A percentile compares a stretch with the other conserved stretches of the same genome.
These are phyloP conservation scores for Propithecus deckenii DNA, from an alignment of 2,797 vertebrate genomes.

Conservation along the genomic window DNA sequence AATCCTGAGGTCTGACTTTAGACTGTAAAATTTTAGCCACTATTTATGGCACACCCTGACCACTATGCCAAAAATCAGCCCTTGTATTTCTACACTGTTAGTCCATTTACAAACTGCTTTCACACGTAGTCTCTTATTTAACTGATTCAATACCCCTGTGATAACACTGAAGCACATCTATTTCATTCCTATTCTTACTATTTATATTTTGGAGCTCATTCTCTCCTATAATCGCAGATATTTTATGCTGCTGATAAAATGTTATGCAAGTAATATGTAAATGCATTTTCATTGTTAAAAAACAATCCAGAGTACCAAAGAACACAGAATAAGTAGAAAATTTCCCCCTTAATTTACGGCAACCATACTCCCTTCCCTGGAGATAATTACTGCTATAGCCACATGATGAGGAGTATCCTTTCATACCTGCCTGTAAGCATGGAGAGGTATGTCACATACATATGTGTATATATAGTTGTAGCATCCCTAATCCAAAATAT, in stretches of 20 bases:
- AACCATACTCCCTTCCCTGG: neutral
- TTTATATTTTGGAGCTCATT: neutral
- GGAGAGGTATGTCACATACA: neutral
- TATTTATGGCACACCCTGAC: neutral
- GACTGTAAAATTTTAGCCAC: neutral
- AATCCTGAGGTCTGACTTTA: neutral
- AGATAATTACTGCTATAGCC: neutral
- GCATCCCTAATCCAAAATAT: too few species aligned
- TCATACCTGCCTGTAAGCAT: neutral
- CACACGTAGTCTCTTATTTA: neutral
- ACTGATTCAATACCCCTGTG: neutral
- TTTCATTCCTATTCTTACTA: neutral
- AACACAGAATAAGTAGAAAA: neutral
- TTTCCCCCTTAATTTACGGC: neutral
- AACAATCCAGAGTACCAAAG: neutral
- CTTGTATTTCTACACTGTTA: neutral
- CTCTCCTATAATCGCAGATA: neutral
- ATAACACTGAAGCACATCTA: neutral
- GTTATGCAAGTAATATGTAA: neutral
- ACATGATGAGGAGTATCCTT: neutral
- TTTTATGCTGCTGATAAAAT: slow-evolving; percentile 4
- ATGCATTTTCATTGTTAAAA: neutral
- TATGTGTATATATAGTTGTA: too few species aligned
- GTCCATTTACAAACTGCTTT: neutral
- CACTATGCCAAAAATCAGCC: neutral